Evolutionary conservation across 2,113 vertebrate genomes (phyloP), one percentile per base, ranked within the genome.

Genomic region (Ornithorhynchus anatinus): DNA sequence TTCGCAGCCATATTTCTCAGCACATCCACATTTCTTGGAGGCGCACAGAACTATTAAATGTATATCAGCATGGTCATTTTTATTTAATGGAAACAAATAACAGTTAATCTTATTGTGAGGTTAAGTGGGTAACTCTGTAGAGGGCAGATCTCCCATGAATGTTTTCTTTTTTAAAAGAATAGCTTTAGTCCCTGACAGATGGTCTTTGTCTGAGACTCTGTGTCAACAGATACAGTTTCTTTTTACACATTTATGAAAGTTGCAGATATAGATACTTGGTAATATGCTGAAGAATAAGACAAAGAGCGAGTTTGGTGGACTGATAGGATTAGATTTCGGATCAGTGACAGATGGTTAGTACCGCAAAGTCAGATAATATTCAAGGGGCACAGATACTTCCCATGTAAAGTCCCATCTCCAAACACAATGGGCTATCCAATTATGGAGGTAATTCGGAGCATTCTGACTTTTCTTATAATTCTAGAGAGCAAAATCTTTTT

Each of bases 1-100:
- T 90, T 87, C 69, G 72, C 83, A 85, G 58, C 61, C 75, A 79
- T 61, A 82, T 68, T 70, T 66, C 51, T 43, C 72, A 69, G 61
- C 83, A 56, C 8, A 76, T 85, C 69, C 64, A 39, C 77, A 69
- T 88, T 87, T 86, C 69, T 77, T 58, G 72, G 68, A 61, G 75
- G 81, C 86, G 84, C 88, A 62, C 59, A 57, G 82, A 90, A 84
- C 90, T 89, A 88, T 92, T 92, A 92, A 90, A 88, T 88, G 87
- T 88, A 90, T 94, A 91, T 93, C 92, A 94, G 90, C 82, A 36
- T 79, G 89, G 89, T 91, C 86, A 91, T 92, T 92, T 91, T 94
- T 93, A 91, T 92, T 93, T 92, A 93, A 93, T 93, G 91, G 89
- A 91, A 92, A 93, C 91, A 94, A 94, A 93, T 93, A 91, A 92